A percentile compares a stretch with the other conserved stretches of the same genome.
phyloP scores from a whole-genome alignment of 2,888 invertebrate species.

The Cosmopolites sordidus region DNA sequence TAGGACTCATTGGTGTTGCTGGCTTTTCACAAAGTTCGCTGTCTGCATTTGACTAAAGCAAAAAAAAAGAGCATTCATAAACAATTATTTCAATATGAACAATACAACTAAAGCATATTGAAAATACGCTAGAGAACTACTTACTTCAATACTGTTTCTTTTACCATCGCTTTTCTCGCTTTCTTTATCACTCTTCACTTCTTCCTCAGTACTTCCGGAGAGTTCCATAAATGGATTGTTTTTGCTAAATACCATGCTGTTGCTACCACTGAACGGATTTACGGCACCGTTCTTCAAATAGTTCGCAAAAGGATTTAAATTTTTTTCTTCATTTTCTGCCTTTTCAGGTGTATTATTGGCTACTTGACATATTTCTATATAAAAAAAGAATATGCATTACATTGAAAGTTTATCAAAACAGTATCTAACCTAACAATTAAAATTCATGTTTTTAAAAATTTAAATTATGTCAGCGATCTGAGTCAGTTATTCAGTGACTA shows the following conservation, averaged over 20 bases:
- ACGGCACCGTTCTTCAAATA: constrained; percentile 39
- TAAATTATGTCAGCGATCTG: too few species aligned
- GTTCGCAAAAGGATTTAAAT: constrained; percentile 42
- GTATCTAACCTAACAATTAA: neutral
- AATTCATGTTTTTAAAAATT: too few species aligned
- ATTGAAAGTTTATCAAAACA: too few species aligned
- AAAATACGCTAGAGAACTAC: constrained; percentile 15
- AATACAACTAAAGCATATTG: constrained; percentile 13
- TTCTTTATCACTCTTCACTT: constrained; percentile 21
- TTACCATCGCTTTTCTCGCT: constrained; percentile 21
- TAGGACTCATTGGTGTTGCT: constrained; percentile 52
- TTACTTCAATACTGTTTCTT: constrained; percentile 30
- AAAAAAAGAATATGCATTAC: too few species aligned
- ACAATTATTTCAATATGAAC: constrained; percentile 8
- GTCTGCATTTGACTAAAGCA: constrained; percentile 17
- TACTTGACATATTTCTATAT: constrained; percentile 33
- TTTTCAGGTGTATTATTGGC: constrained; percentile 26
- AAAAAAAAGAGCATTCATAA: neutral
- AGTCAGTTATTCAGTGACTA: too few species aligned
- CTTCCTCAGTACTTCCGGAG: constrained; percentile 29
- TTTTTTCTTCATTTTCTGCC: constrained; percentile 29
- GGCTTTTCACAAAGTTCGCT: constrained; percentile 15
- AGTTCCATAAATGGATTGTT: constrained; percentile 43
- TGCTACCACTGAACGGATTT: constrained; percentile 51
- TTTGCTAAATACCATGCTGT: constrained; percentile 43